Evolutionary conservation across 2,888 invertebrate genomes (phyloP), one percentile per base, ranked within the genome.

Genomic region (Apeira syringaria): DNA sequence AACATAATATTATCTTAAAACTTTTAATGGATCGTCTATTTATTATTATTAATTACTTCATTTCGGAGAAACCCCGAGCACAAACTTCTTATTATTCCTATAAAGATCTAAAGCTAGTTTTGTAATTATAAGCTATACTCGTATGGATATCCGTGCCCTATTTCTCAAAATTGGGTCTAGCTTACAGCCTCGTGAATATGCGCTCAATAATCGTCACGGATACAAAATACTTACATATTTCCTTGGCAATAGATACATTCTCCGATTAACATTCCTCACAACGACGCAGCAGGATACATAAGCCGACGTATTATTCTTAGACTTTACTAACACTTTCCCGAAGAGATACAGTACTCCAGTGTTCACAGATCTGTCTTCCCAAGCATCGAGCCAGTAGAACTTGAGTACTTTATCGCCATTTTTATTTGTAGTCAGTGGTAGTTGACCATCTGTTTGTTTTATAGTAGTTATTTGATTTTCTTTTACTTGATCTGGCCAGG

Each of bases 351-450:
- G 95, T 11, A 94, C 93, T 5, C 99, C 99, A 0, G 96, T 96
- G 68, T 95, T 94, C 60, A 94, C 94, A 57, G 90, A 92, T 3
- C 92, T 85, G 77, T 99, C 98, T 76, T 98, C 98, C 91, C 94
- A 97, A 0, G 98, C 98, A 90, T 99, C 99, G 84, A 97, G 92
- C 95, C 97, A 99, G 84, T 94, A 99, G 70, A 99, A 91, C 52
- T 73, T 91, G 11, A 83, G 62, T 7, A 78, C 68, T 64, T 90
- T 81, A 7, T 92, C 91, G 4, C 92, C 92, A 58, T 86, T 83
- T 34, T 89, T 90, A 69, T 91, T 91, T 5, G 80, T 90, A 22
- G 83, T 80, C 24, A 93, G 59, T 0, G 93, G 93, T 13, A 93
- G 70, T 30, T 91, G 87, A 0, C 89, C 83, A 53, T 91, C 86